Evolutionary conservation across 2,888 invertebrate species (phyloP).

Genomic region (Drosophila birchii): DNA sequence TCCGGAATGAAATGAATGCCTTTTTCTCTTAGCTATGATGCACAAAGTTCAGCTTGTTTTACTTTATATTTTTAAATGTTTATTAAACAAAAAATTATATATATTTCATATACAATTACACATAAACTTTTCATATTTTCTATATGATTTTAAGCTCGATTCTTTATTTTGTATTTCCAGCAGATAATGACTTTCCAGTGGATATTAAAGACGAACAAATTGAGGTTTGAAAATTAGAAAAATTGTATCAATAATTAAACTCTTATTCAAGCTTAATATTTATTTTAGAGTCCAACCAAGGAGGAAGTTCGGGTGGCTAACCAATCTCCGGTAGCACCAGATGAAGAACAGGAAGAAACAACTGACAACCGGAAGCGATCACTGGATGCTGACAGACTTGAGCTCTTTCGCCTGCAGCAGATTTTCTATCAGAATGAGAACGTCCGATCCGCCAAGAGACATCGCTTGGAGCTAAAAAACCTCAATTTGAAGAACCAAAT

Average conservation of each 20-base stretch:
- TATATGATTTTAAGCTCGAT: neutral
- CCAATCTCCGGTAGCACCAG: no score
- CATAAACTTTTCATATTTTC: neutral
- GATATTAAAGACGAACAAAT: no score
- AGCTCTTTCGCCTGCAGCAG: constrained; percentile 3
- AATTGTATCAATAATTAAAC: no score
- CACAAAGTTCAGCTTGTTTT: no score
- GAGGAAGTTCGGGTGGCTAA: neutral
- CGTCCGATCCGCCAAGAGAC: constrained; percentile 9
- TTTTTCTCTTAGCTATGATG: no score
- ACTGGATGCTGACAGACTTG: neutral
- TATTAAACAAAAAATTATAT: no score
- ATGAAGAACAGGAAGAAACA: no score
- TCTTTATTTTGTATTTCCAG: neutral
- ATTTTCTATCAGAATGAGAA: constrained; percentile 1
- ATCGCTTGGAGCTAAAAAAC: constrained; percentile 12
- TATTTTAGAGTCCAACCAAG: neutral
- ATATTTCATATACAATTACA: neutral
- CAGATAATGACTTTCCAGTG: neutral
- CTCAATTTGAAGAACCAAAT: constrained; percentile 10
- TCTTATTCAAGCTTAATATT: neutral
- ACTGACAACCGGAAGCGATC: neutral
- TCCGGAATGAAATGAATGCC: no score
- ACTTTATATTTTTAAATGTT: no score
- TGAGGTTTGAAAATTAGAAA: no score